Conservation (phyloP, 2,797 vertebrate species). For the Clamator glandarius region DNA sequence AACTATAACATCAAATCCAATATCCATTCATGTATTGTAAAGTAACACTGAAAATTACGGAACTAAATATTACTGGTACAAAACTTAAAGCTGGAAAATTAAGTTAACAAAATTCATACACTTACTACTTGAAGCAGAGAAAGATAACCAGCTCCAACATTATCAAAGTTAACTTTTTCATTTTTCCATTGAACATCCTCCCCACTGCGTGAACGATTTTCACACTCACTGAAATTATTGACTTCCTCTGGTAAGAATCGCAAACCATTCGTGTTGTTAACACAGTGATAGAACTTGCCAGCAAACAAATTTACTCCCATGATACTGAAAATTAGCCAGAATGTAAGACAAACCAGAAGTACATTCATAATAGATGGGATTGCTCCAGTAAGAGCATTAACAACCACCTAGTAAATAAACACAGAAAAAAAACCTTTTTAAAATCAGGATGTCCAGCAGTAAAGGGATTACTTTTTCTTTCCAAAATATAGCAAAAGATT, state of each 20-base stretch:
- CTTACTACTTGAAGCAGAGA: constrained; percentile 97
- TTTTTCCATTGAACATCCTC: constrained; percentile 83
- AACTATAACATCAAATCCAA: neutral
- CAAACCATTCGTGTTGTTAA: constrained; percentile 70
- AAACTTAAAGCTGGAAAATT: neutral
- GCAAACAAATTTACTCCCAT: constrained; percentile 98
- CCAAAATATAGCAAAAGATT: neutral
- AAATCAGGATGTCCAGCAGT: neutral
- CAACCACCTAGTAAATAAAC: constrained; percentile 88
- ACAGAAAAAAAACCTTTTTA: neutral
- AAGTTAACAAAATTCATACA: constrained; percentile 9
- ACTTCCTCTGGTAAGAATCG: neutral
- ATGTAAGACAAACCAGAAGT: constrained; percentile 97
- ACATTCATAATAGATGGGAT: constrained; percentile 99
- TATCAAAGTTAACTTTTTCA: constrained; percentile 94
- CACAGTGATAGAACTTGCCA: constrained; percentile 88
- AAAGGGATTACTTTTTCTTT: neutral
- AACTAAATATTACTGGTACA: neutral
- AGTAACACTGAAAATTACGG: neutral
- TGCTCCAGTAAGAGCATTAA: constrained; percentile 95
- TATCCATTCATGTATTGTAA: neutral
- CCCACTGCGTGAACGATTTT: neutral
- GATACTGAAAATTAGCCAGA: constrained; percentile 99
- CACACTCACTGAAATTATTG: constrained; percentile 65
- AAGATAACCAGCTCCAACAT: constrained; percentile 93